Evolutionary conservation across 1,140 invertebrate species (phyloP).

Genomic region (Pissodes strobi): DNA sequence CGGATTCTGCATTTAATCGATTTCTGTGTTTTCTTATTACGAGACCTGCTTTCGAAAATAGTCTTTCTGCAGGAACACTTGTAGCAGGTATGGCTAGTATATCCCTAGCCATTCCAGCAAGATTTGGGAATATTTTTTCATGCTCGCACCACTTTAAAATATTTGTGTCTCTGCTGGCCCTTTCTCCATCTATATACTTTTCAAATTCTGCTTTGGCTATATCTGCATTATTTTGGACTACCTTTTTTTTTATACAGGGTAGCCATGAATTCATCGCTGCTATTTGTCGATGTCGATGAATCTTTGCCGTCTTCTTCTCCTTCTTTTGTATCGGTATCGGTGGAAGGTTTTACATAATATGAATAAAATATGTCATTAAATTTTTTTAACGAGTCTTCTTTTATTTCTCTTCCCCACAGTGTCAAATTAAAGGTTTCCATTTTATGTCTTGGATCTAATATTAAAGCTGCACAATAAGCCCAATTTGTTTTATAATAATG

Average conservation of each 20-base stretch:
- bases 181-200: background rate
- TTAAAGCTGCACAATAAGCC: constrained; percentile 15
- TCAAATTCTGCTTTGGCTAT: background rate
- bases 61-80: constrained; percentile 27
- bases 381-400: constrained; percentile 1
- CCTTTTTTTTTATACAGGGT: background rate
- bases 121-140: constrained; percentile 28
- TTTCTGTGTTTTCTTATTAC: constrained; percentile 27
- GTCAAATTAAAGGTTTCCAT: constrained; percentile 8
- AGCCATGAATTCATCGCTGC: background rate
- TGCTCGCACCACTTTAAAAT: constrained; percentile 35
- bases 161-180: constrained; percentile 14
- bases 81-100: constrained; percentile 14
- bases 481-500: constrained; percentile 19
- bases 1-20: constrained; percentile 11
- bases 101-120: constrained; percentile 23
- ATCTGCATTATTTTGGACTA: background rate
- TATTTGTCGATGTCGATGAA: no score
- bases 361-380: constrained; percentile 11
- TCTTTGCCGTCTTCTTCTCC: no score
- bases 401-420: constrained; percentile 17
- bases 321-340: background rate
- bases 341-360: background rate
- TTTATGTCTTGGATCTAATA: constrained; percentile 21
- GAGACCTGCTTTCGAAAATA: constrained; percentile 28